Evolutionary conservation across 2,113 vertebrate genomes (phyloP).

Genomic region (Cyprinodon brontotheroides): DNA sequence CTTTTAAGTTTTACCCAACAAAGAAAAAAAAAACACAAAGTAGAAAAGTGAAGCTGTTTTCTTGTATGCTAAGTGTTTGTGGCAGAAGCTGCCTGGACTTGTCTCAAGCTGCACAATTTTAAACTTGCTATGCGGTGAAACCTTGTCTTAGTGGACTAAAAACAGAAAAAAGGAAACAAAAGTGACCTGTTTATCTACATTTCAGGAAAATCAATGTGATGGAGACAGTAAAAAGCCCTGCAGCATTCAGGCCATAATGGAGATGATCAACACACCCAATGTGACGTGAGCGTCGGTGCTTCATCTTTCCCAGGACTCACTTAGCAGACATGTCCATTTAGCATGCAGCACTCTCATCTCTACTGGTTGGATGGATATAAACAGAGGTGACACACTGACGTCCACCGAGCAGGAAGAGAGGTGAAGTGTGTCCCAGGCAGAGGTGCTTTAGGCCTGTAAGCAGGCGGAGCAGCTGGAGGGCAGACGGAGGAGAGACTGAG

Average conservation of each 20-base stretch:
- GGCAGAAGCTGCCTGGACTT: conserved; percentile 22
- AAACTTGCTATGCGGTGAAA: conserved; percentile 45
- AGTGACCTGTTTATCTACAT: conserved; percentile 60
- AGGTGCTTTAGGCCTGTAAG: conserved; percentile 25
- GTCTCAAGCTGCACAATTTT: conserved; percentile 19
- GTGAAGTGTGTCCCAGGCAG: conserved; percentile 35
- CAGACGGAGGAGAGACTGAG: conserved; percentile 25
- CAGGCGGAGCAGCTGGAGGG: conserved; percentile 50
- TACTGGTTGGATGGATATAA: conserved; percentile 44
- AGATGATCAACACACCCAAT: conserved; percentile 36
- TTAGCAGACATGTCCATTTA: conserved; percentile 60
- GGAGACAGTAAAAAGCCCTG: conserved; percentile 43
- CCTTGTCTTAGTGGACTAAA: conserved; percentile 31
- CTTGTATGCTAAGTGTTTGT: conserved; percentile 18
- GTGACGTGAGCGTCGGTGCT: conserved; percentile 38
- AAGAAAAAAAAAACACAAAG: neutral
- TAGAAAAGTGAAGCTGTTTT: neutral
- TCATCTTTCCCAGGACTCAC: conserved; percentile 19
- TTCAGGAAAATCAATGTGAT: conserved; percentile 50
- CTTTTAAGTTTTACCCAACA: neutral
- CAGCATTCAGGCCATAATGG: conserved; percentile 36
- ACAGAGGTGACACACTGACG: conserved; percentile 60
- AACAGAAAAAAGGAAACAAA: conserved; percentile 21
- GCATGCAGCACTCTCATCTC: conserved; percentile 28
- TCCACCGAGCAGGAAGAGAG: conserved; percentile 39